These are phyloP conservation scores for Calameuta pallipes DNA, from an alignment of 2,888 invertebrate species.

Conservation along the genomic window DNA sequence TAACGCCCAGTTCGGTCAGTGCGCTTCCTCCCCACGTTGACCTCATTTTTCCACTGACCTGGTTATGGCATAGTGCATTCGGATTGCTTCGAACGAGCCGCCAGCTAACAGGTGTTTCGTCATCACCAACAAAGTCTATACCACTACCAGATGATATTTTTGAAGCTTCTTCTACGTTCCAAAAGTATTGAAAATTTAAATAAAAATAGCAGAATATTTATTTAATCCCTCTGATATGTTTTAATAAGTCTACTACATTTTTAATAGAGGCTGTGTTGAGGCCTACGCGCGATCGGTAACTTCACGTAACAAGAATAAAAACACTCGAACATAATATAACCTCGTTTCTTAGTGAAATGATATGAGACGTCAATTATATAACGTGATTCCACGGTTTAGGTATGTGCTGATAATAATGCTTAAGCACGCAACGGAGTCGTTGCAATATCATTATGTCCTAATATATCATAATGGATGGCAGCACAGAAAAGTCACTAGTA, in stretches of 20 bases:
- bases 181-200: not conserved
- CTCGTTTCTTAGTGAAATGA: not conserved
- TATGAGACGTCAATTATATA: not conserved
- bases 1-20: constrained; percentile 11
- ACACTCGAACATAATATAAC: not conserved
- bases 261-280: not conserved
- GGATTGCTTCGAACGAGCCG: constrained; percentile 21
- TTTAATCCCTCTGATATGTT: not conserved
- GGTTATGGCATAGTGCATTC: constrained; percentile 41
- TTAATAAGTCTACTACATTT: not conserved
- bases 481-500: constrained; percentile 61
- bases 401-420: constrained; percentile 11
- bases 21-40: constrained; percentile 32
- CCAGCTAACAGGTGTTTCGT: constrained; percentile 27
- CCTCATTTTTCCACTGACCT: constrained; percentile 45
- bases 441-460: constrained; percentile 7
- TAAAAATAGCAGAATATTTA: not conserved
- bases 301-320: not conserved
- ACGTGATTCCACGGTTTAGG: constrained; percentile 2
- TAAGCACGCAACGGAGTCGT: not conserved
- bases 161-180: not conserved
- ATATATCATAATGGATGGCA: constrained; percentile 30
- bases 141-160: not conserved
- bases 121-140: constrained; percentile 14
- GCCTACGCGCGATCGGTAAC: not conserved